These are phyloP conservation scores for Acipenser transmontanus DNA, from an alignment of 2,797 vertebrate species.

Conservation along the genomic window DNA sequence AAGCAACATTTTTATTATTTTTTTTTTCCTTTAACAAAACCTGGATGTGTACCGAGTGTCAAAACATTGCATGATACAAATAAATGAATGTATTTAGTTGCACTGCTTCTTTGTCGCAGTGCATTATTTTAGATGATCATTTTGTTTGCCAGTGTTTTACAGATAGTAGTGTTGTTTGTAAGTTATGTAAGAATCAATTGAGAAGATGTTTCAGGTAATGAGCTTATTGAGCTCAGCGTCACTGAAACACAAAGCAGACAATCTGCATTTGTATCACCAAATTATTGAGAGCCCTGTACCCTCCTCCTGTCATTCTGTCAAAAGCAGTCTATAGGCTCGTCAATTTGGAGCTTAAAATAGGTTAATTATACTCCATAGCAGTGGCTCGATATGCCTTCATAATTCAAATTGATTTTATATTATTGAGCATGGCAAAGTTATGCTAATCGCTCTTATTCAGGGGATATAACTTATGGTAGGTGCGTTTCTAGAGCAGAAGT, in stretches of 20 bases:
- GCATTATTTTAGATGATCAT: no score
- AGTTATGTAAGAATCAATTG: not conserved
- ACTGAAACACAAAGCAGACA: not conserved
- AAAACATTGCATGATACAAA: no score
- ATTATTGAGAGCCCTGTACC: not conserved
- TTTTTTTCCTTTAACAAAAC: no score
- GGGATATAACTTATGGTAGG: constrained; percentile 24
- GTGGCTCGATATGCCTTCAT: constrained; percentile 34
- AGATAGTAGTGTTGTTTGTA: no score
- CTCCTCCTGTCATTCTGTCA: constrained; percentile 37
- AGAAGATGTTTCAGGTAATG: not conserved
- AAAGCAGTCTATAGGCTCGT: constrained; percentile 34
- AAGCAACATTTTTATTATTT: no score
- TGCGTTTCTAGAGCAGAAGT: constrained; percentile 14
- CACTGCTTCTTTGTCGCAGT: no score
- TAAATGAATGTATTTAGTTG: no score
- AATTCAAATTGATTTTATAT: constrained; percentile 45
- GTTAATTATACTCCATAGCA: constrained; percentile 43
- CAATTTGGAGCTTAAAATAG: constrained; percentile 40
- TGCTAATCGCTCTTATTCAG: constrained; percentile 36
- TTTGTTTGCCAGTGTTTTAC: no score
- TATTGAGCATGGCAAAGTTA: constrained; percentile 31
- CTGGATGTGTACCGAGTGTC: no score
- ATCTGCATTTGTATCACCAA: constrained; percentile 1
- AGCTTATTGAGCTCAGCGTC: not conserved